Evolutionary conservation across 1,140 invertebrate genomes (phyloP), one percentile per base, ranked within the genome.

Genomic region (Vanessa tameamea): DNA sequence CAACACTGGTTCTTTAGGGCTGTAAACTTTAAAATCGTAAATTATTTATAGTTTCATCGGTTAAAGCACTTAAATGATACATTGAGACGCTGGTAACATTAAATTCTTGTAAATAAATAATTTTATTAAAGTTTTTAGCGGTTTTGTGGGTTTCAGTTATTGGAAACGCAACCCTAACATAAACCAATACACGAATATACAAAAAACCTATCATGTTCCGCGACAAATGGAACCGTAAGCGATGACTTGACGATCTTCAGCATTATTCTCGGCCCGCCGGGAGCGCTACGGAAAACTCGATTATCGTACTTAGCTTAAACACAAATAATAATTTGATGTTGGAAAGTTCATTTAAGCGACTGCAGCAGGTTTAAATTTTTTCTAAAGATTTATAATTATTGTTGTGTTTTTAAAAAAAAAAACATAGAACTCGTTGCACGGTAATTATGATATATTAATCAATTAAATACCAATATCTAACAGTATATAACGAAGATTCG

Each of bases 211-310:
- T 75, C 68, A 69, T 72, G 63, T 75, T 65, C 79, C 76, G 80
- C 82, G 83, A 87, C 85, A 80, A 86, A 84, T 85, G 82, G 78
- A 86, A 72, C 73, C 73, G 78, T 59, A 72, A 67, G 77, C 78
- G 84, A 86, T 86, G 86, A 87, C 82, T 86, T 65, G 81, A 59
- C 83, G 78, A 81, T 81, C 75, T 75, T 55, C 77, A 57, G 69
- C 75, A 76, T 82, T 82, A 77, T 81, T 78, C 67, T 64, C 70
- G 55, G 63, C 59, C 70, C 72, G 61, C 69, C 76, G 70, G 77
- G 69, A 79, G 77, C 75, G 65, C 66, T 78, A 59, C 73, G 53
- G 59, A 71, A 68, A 70, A 78, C 64, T 74, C 65, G 48, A 73
- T 73, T 69, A 69, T 50, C 65, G 72, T 73, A 69, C 72, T 73